Percentiles rank a stretch among this genome's conserved stretches.
Conservation (phyloP, 2,113 vertebrate genomes). For the Carassius carassius region DNA sequence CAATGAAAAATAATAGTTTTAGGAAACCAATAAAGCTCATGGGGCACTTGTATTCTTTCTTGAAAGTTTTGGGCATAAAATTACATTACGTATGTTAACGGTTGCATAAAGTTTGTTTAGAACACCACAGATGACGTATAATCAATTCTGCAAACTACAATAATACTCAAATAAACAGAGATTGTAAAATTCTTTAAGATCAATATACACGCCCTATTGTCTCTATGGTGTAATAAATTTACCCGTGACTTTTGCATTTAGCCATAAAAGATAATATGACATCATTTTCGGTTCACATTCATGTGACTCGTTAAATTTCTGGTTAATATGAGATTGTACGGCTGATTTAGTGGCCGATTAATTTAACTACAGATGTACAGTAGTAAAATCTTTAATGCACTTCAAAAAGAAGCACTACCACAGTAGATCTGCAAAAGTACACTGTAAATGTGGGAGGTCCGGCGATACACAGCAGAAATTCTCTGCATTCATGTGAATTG, state of each 20-base stretch:
- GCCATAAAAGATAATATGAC: constrained; percentile 44
- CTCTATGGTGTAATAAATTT: constrained; percentile 39
- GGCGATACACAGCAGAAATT: constrained; percentile 15
- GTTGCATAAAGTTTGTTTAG: constrained; percentile 28
- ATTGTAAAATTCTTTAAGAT: constrained; percentile 35
- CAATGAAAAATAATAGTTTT: constrained; percentile 11
- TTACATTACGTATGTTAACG: constrained; percentile 17
- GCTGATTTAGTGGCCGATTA: constrained; percentile 37
- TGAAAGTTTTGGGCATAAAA: constrained; percentile 27
- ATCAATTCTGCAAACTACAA: constrained; percentile 25
- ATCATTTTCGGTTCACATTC: constrained; percentile 19
- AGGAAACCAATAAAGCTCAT: background rate
- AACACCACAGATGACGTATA: constrained; percentile 44
- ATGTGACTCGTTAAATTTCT: constrained; percentile 34
- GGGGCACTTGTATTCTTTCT: background rate
- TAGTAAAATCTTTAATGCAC: constrained; percentile 36
- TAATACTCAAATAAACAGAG: constrained; percentile 39
- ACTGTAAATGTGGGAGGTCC: constrained; percentile 1
- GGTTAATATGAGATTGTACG: constrained; percentile 20
- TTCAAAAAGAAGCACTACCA: constrained; percentile 26
- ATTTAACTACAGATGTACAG: constrained; percentile 40
- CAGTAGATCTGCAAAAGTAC: constrained; percentile 17
- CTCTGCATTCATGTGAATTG: constrained; percentile 25
- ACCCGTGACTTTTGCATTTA: constrained; percentile 4
- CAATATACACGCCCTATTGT: constrained; percentile 28